These are phyloP conservation scores for Bufotes viridis DNA, from an alignment of 2,797 vertebrate species.

Conservation along the genomic window DNA sequence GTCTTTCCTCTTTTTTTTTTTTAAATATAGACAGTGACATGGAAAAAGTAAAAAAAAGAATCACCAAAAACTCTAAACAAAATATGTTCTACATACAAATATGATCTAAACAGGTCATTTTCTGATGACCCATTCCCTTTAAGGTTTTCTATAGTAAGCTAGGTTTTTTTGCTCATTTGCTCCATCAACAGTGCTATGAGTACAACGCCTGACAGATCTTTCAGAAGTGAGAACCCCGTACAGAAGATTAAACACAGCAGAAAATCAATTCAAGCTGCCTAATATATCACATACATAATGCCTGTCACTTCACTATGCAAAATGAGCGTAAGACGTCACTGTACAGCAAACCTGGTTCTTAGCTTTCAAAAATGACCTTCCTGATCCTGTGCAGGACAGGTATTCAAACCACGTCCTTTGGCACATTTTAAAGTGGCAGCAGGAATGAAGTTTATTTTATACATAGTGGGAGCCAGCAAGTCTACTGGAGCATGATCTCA, in stretches of 20 bases:
- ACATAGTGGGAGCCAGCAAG: conserved; percentile 48
- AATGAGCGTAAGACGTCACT: neutral
- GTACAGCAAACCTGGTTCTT: neutral
- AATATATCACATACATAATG: conserved; percentile 14
- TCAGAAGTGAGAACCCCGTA: neutral
- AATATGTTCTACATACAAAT: too few relatives aligned
- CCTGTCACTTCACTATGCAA: neutral
- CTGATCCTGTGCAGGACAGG: conserved; percentile 21
- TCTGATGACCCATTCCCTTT: too few relatives aligned
- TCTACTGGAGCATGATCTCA: conserved; percentile 54
- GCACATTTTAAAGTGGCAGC: conserved; percentile 45
- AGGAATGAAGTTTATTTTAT: conserved; percentile 38
- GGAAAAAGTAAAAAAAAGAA: too few relatives aligned
- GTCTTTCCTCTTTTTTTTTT: too few relatives aligned
- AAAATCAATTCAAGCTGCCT: conserved; percentile 17
- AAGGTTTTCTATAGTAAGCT: neutral
- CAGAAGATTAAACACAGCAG: neutral
- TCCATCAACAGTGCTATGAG: neutral
- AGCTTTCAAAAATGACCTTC: conserved; percentile 25
- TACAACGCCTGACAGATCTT: neutral
- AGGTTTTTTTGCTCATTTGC: neutral
- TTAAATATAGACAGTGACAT: too few relatives aligned
- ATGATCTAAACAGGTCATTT: too few relatives aligned
- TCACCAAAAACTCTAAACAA: too few relatives aligned
- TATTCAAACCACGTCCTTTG: neutral